Percentiles rank a stretch among this genome's conserved stretches.
phyloP scores from a whole-genome alignment of 2,888 invertebrate species.

The Cetonia aurata region DNA sequence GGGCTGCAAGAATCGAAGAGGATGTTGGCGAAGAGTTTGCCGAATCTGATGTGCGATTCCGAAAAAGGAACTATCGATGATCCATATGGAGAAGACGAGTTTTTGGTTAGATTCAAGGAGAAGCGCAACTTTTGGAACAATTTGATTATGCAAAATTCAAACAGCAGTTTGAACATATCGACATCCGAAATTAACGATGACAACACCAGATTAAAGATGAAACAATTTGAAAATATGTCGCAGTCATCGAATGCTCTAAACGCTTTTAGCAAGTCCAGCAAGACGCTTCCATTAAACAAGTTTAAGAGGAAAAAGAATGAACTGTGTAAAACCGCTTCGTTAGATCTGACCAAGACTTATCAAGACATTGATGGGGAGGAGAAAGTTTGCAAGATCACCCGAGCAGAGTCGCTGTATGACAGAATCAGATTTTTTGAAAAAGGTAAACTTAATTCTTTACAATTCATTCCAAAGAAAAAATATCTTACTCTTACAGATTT shows the following conservation, averaged over 20 bases:
- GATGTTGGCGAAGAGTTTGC: slow-evolving; percentile 38
- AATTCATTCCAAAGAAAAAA: background rate
- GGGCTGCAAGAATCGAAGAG: slow-evolving; percentile 28
- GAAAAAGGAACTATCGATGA: background rate
- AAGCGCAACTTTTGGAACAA: slow-evolving; percentile 43
- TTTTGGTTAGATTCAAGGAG: slow-evolving; percentile 36
- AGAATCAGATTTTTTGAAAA: slow-evolving; percentile 41
- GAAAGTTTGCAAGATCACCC: background rate
- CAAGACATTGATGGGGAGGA: background rate
- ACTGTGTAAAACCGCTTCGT: slow-evolving; percentile 17
- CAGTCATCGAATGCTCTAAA: slow-evolving; percentile 28
- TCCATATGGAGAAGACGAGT: slow-evolving; percentile 29
- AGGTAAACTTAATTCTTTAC: slow-evolving; percentile 12
- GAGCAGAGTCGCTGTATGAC: slow-evolving; percentile 26
- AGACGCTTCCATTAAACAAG: background rate
- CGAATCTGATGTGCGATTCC: slow-evolving; percentile 24
- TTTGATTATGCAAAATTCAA: slow-evolving; percentile 22
- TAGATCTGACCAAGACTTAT: slow-evolving; percentile 15
- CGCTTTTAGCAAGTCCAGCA: background rate
- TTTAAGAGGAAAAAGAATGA: slow-evolving; percentile 8
- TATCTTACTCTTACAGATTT: slow-evolving; percentile 26
- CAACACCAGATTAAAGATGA: slow-evolving; percentile 10
- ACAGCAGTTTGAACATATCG: slow-evolving; percentile 22
- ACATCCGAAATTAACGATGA: slow-evolving; percentile 4
- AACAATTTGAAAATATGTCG: slow-evolving; percentile 19